Percentiles rank a stretch among this genome's conserved stretches.
phyloP scores from a whole-genome alignment of 2,888 invertebrate species.

The Epirrhoe tristata region DNA sequence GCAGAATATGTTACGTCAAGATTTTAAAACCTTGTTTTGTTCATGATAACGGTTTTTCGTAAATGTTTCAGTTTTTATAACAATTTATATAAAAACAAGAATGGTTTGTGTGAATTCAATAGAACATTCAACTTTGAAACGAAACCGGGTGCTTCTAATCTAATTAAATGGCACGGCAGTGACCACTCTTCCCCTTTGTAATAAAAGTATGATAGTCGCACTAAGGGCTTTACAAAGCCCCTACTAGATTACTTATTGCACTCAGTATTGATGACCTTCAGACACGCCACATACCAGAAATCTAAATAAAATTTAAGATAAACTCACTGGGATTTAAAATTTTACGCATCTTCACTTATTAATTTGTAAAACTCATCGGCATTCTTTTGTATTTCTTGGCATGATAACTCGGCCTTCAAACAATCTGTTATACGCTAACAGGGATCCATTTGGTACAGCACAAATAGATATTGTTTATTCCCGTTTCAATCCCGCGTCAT shows the following conservation, averaged over 20 bases:
- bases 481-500: slow-evolving; percentile 41
- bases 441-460: slow-evolving; percentile 56
- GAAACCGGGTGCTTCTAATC: slow-evolving; percentile 27
- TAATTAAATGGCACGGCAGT: slow-evolving; percentile 23
- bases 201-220: slow-evolving; percentile 32
- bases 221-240: slow-evolving; percentile 16
- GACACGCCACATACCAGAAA: slow-evolving; percentile 22
- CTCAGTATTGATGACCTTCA: slow-evolving; percentile 21
- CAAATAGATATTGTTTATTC: slow-evolving; percentile 52
- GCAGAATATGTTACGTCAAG: background rate
- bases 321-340: slow-evolving; percentile 2
- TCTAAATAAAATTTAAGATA: background rate
- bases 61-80: background rate
- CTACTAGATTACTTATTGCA: slow-evolving; percentile 26
- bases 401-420: slow-evolving; percentile 53
- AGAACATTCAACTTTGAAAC: slow-evolving; percentile 3
- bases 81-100: too few species aligned
- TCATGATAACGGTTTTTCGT: background rate
- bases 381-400: slow-evolving; percentile 51
- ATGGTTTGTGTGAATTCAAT: background rate
- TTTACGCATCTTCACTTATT: slow-evolving; percentile 3
- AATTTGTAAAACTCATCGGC: slow-evolving; percentile 20
- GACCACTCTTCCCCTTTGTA: slow-evolving; percentile 28
- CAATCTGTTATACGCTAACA: slow-evolving; percentile 55
- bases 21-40: background rate